A percentile compares a stretch with the other conserved stretches of the same genome.
Evolutionary conservation across 1,140 invertebrate species (phyloP).

Genomic region (Drosophila bocki): DNA sequence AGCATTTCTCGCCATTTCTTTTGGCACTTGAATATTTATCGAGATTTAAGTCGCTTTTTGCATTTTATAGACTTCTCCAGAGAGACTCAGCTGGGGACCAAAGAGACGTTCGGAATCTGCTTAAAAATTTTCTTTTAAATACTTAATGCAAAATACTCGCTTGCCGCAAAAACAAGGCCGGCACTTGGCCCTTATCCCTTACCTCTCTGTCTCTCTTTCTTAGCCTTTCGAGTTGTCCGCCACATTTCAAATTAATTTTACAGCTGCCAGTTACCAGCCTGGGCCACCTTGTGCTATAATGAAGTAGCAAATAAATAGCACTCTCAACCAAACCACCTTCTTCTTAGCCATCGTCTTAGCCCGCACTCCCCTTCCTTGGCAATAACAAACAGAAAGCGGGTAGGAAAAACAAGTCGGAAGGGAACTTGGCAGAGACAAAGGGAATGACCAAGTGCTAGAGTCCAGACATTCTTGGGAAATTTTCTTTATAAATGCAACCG

Average conservation of each 20-base stretch:
- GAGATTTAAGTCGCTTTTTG: conserved; percentile 29
- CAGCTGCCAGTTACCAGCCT: conserved; percentile 57
- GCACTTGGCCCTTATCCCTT: not conserved
- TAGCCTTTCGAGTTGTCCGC: conserved; percentile 16
- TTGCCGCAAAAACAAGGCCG: conserved; percentile 16
- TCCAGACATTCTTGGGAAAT: conserved; percentile 31
- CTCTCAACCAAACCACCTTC: not conserved
- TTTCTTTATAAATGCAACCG: conserved; percentile 61
- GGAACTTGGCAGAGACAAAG: not conserved
- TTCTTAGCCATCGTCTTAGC: not conserved
- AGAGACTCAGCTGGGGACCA: conserved; percentile 16
- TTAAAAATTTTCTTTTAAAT: conserved; percentile 65
- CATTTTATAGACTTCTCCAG: conserved; percentile 22
- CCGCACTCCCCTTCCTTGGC: conserved; percentile 1
- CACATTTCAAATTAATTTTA: conserved; percentile 80
- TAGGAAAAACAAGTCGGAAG: conserved; percentile 14
- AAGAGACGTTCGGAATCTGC: conserved; percentile 27
- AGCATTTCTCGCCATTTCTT: conserved; percentile 16
- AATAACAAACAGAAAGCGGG: conserved; percentile 17
- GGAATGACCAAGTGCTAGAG: conserved; percentile 17
- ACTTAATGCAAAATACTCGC: conserved; percentile 62
- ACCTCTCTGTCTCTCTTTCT: not conserved
- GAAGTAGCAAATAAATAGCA: conserved; percentile 79
- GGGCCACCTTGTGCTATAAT: conserved; percentile 68
- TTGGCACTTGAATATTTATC: conserved; percentile 57